Percentiles rank a stretch among this genome's conserved stretches.
Evolutionary conservation across 1,140 invertebrate species (phyloP).

Genomic region (Drosophila grimshawi): DNA sequence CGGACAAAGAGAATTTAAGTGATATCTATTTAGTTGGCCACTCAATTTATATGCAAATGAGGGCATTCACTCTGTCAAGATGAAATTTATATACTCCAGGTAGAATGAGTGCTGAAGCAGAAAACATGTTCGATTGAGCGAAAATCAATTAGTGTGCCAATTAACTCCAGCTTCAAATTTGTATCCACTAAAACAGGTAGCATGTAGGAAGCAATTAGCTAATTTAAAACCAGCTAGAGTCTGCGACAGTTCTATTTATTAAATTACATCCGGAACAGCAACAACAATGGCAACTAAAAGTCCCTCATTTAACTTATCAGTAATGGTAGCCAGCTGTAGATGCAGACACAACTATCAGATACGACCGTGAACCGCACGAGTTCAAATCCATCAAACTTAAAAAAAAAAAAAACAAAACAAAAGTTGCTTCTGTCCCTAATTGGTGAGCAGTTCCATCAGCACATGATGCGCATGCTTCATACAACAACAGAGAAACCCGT

Average conservation of each 20-base stretch:
- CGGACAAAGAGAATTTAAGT: slow-evolving; percentile 44
- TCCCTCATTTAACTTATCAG: slow-evolving; percentile 10
- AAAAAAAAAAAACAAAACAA: slow-evolving; percentile 9
- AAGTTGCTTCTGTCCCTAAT: slow-evolving; percentile 31
- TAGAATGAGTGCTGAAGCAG: slow-evolving; percentile 9
- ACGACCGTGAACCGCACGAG: slow-evolving; percentile 42
- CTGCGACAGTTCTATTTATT: slow-evolving; percentile 23
- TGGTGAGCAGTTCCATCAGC: slow-evolving; percentile 33
- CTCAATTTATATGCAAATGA: slow-evolving; percentile 70
- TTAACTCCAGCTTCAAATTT: slow-evolving; percentile 59
- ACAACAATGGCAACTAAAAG: neutral
- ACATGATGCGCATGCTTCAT: slow-evolving; percentile 10
- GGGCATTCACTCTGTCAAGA: slow-evolving; percentile 40
- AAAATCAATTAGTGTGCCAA: slow-evolving; percentile 63
- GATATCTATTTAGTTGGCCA: slow-evolving; percentile 56
- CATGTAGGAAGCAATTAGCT: slow-evolving; percentile 29
- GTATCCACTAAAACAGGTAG: slow-evolving; percentile 29
- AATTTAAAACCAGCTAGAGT: slow-evolving; percentile 17
- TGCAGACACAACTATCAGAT: slow-evolving; percentile 7
- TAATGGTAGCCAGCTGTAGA: neutral
- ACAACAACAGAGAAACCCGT: slow-evolving; percentile 48
- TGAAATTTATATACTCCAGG: slow-evolving; percentile 23
- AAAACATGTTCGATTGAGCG: slow-evolving; percentile 27
- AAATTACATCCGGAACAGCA: slow-evolving; percentile 32
- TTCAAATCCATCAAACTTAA: slow-evolving; percentile 19